Percentiles rank a stretch among this genome's conserved stretches.
Conservation (phyloP, 2,797 vertebrate genomes). For the Notolepis coatsorum region DNA sequence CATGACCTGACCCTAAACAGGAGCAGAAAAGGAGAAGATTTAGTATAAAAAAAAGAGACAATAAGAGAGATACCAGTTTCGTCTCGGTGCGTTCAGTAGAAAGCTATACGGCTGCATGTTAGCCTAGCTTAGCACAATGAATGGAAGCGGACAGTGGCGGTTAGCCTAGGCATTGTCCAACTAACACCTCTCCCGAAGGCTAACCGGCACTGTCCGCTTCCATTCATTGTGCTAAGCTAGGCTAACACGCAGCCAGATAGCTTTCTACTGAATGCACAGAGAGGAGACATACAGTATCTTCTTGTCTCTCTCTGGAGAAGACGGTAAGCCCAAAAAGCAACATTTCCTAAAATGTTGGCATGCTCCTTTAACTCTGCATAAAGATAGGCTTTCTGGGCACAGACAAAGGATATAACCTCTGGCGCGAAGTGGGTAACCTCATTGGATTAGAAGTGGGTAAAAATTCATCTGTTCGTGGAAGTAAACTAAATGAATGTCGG, state of each 20-base stretch:
- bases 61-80: too few species aligned
- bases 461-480: conserved; percentile 69
- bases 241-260: too few species aligned
- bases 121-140: too few species aligned
- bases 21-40: not conserved
- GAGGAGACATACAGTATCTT: not conserved
- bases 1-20: conserved; percentile 95
- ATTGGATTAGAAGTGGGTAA: conserved; percentile 66
- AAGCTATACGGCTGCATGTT: too few species aligned
- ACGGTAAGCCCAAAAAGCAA: not conserved
- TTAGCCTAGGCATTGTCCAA: too few species aligned
- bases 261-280: not conserved
- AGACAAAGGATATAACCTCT: conserved; percentile 43
- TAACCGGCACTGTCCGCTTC: too few species aligned
- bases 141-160: too few species aligned
- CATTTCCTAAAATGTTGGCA: not conserved
- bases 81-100: too few species aligned
- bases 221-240: too few species aligned
- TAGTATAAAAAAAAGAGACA: conserved; percentile 14
- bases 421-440: conserved; percentile 49
- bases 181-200: too few species aligned
- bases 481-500: conserved; percentile 66
- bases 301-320: not conserved
- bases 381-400: conserved; percentile 43
- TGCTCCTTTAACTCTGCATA: conserved; percentile 29